A percentile compares a stretch with the other conserved stretches of the same genome.
phyloP scores from a whole-genome alignment of 2,888 invertebrate genomes.

The Aproaerema taeniolella region DNA sequence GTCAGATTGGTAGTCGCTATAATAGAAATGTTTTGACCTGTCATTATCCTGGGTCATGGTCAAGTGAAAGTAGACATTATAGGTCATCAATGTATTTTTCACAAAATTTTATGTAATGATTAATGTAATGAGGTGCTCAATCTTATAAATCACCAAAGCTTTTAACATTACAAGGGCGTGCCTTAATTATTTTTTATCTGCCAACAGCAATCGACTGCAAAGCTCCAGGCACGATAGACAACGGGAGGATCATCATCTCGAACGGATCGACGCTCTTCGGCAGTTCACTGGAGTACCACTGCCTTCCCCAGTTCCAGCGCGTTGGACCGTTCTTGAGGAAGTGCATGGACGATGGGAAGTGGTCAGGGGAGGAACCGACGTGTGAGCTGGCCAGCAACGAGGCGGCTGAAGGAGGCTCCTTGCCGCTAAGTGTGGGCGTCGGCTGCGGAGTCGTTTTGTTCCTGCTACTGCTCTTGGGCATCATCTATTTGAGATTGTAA shows the following conservation, averaged over 20 bases:
- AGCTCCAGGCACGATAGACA: constrained; percentile 86
- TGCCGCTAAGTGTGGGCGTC: constrained; percentile 90
- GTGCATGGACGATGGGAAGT: constrained; percentile 88
- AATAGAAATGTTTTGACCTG: too few species aligned
- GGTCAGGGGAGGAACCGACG: constrained; percentile 92
- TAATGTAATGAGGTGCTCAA: too few species aligned
- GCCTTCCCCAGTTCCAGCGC: constrained; percentile 89
- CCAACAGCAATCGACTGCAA: constrained; percentile 88
- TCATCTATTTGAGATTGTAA: constrained; percentile 90
- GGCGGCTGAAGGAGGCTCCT: constrained; percentile 82
- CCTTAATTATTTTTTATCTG: neutral
- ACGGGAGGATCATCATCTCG: constrained; percentile 90
- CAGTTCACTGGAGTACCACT: constrained; percentile 93
- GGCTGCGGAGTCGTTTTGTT: constrained; percentile 90
- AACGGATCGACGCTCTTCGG: constrained; percentile 90
- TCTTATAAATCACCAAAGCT: too few species aligned
- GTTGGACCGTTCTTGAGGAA: constrained; percentile 89
- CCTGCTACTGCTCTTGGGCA: constrained; percentile 85
- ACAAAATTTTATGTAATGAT: too few species aligned
- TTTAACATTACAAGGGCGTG: too few species aligned
- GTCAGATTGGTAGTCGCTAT: too few species aligned
- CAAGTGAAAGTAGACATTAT: too few species aligned
- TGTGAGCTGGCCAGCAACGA: constrained; percentile 86
- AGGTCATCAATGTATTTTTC: too few species aligned
- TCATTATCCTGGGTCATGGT: too few species aligned